Evolutionary conservation across 2,797 vertebrate genomes (phyloP).

Genomic region (Pseudochirops corinnae): DNA sequence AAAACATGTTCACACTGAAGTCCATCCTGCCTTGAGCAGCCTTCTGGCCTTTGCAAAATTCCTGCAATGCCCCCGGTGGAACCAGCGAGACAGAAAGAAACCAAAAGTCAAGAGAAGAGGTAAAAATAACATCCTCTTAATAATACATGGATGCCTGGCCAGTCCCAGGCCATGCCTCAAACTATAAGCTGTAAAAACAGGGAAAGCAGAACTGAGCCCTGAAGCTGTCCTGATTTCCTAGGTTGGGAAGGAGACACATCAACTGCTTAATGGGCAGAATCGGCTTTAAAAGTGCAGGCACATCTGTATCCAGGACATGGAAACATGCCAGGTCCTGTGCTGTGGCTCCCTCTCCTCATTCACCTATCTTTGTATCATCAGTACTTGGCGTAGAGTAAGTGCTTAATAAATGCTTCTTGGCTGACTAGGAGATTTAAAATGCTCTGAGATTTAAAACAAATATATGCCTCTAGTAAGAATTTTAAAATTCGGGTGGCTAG

Average conservation of each 20-base stretch:
- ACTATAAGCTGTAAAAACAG: background rate
- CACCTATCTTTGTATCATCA: background rate
- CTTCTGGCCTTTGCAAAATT: background rate
- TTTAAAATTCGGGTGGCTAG: background rate
- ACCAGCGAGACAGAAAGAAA: background rate
- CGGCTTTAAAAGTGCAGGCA: background rate
- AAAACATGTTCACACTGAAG: background rate
- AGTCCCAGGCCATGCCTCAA: background rate
- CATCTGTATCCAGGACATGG: background rate
- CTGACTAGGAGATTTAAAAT: background rate
- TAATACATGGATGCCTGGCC: background rate
- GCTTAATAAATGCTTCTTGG: background rate
- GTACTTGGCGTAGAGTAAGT: background rate
- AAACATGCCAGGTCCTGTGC: background rate
- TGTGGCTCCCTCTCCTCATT: background rate
- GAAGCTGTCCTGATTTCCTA: background rate
- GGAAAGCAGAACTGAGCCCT: background rate
- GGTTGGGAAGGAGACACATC: background rate
- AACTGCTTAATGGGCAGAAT: background rate
- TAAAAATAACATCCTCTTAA: background rate
- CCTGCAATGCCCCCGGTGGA: background rate
- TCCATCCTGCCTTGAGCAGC: background rate
- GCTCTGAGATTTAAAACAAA: slow-evolving; percentile 4
- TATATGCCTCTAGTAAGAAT: background rate
- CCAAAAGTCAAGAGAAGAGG: background rate